These are phyloP conservation scores for Tenrec ecaudatus DNA, from an alignment of 2,113 vertebrate genomes.

Conservation along the genomic window DNA sequence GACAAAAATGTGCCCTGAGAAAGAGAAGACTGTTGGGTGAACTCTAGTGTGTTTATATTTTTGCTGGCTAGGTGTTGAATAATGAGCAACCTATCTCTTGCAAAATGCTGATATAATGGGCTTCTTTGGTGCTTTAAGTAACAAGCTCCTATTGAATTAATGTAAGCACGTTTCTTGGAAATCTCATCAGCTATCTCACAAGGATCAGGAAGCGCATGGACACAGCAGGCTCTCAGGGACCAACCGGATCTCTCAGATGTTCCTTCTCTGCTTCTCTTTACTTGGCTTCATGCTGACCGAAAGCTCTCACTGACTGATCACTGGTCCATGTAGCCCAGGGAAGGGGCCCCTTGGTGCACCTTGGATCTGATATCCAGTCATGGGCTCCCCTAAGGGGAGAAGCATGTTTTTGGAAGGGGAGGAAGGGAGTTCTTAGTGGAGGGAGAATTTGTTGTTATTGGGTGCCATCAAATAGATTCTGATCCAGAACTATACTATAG, in stretches of 20 bases:
- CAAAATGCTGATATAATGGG: neutral
- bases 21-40: neutral
- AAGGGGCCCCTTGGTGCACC: neutral
- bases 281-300: neutral
- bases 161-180: neutral
- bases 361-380: neutral
- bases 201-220: neutral
- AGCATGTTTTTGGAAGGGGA: accelerated
- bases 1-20: constrained; percentile 42
- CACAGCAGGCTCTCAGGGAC: neutral
- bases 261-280: neutral
- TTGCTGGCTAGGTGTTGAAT: neutral
- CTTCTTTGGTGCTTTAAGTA: neutral
- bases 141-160: neutral
- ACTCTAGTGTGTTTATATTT: neutral
- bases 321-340: neutral
- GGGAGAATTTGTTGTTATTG: neutral
- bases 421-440: neutral
- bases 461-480: neutral
- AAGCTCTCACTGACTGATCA: too few relatives aligned
- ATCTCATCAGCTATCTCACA: accelerated
- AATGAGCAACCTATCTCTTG: neutral
- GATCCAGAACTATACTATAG: neutral
- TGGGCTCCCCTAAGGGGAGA: neutral
- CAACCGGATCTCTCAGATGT: neutral